phyloP scores from a whole-genome alignment of 1,140 invertebrate species.

The Gonatopus flavifemur region DNA sequence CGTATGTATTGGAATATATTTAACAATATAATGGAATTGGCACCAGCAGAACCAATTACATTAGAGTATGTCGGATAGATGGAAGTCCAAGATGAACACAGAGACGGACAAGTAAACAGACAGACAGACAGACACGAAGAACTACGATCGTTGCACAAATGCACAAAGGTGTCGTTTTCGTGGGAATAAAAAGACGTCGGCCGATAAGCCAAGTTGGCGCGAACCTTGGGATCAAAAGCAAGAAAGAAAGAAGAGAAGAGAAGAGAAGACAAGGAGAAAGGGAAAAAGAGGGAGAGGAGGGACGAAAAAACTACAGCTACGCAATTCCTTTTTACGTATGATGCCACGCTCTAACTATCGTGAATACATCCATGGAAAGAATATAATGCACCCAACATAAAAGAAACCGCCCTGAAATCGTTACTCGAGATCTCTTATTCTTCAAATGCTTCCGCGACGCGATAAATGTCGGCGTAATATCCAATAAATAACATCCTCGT shows the following conservation, averaged over 20 bases:
- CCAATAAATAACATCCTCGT: no score
- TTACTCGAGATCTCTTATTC: no score
- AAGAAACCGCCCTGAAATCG: no score
- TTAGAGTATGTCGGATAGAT: constrained; percentile 2
- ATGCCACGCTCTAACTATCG: no score
- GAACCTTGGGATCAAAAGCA: background rate
- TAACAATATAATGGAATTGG: constrained; percentile 32
- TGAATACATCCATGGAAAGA: no score
- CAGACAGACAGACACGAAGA: background rate
- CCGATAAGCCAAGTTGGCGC: constrained; percentile 29
- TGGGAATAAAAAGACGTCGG: constrained; percentile 21
- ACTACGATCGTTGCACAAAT: constrained; percentile 22
- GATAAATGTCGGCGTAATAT: no score
- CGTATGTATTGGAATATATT: no score
- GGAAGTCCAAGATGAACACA: constrained; percentile 2
- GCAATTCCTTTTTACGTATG: background rate
- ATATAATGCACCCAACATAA: no score
- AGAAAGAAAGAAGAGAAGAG: background rate
- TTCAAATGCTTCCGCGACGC: no score
- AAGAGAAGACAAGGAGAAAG: background rate
- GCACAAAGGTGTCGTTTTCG: constrained; percentile 20
- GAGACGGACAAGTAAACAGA: background rate
- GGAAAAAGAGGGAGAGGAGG: background rate
- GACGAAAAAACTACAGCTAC: background rate
- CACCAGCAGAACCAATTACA: constrained; percentile 20